Percentiles rank a stretch among this genome's conserved stretches.
These are phyloP conservation scores for Paradoxurus hermaphroditus DNA, from an alignment of 2,113 vertebrate genomes.

Conservation along the genomic window DNA sequence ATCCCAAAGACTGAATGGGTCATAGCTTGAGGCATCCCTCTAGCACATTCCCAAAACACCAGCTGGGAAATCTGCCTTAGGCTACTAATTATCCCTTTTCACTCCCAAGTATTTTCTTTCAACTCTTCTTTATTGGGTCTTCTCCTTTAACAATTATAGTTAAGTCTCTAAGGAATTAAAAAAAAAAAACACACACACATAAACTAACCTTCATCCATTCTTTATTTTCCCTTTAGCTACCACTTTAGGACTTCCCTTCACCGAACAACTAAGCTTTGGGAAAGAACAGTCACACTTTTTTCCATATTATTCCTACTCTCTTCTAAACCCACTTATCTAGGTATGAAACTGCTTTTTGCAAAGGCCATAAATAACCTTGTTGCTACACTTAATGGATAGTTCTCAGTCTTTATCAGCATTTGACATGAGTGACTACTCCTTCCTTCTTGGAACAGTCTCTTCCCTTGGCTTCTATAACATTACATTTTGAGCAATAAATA, in stretches of 20 bases:
- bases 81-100: background rate
- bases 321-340: background rate
- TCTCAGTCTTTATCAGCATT: background rate
- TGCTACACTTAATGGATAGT: background rate
- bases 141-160: background rate
- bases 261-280: background rate
- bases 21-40: background rate
- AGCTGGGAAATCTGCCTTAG: background rate
- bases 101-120: background rate
- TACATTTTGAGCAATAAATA: constrained; percentile 6
- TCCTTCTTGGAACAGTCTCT: background rate
- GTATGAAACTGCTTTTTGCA: constrained; percentile 18
- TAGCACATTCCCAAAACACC: background rate
- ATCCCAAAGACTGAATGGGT: background rate
- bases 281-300: background rate
- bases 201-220: background rate
- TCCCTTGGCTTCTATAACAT: background rate
- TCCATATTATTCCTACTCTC: background rate
- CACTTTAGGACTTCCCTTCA: background rate
- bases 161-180: background rate
- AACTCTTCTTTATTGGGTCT: background rate
- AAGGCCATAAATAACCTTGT: constrained; percentile 8
- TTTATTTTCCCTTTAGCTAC: background rate
- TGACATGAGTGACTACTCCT: background rate
- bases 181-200: background rate